phyloP scores from a whole-genome alignment of 2,888 invertebrate genomes.

The Heteropelma amictum region DNA sequence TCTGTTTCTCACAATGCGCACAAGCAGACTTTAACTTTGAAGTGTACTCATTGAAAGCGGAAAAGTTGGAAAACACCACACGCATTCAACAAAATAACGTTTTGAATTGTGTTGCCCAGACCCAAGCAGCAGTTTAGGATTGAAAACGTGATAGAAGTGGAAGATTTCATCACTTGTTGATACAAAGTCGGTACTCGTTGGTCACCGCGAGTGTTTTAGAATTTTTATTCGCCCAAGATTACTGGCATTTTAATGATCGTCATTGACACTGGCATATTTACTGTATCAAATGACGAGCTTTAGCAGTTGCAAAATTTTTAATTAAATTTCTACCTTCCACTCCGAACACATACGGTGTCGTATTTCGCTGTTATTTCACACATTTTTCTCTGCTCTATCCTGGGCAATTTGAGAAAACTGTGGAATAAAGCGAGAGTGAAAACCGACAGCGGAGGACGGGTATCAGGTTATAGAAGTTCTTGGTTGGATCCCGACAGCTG shows the following conservation, averaged over 20 bases:
- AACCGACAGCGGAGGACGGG: slow-evolving; percentile 40
- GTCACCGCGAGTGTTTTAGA: not conserved
- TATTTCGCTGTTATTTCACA: not conserved
- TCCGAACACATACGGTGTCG: not conserved
- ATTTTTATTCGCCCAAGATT: slow-evolving; percentile 7
- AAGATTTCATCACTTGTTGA: too few relatives aligned
- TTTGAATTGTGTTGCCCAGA: too few relatives aligned
- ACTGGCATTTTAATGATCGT: not conserved
- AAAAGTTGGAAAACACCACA: too few relatives aligned
- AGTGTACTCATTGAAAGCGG: too few relatives aligned
- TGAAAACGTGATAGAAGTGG: too few relatives aligned
- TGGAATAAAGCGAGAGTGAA: slow-evolving; percentile 17
- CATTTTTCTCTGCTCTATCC: not conserved
- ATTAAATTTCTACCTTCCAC: slow-evolving; percentile 4
- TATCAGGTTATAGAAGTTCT: slow-evolving; percentile 55
- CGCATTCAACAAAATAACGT: too few relatives aligned
- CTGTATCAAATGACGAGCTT: not conserved
- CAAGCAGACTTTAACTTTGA: too few relatives aligned
- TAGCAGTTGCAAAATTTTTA: not conserved
- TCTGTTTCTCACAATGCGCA: too few relatives aligned
- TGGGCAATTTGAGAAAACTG: not conserved
- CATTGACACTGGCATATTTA: not conserved
- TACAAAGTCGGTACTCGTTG: too few relatives aligned
- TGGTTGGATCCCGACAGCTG: slow-evolving; percentile 59
- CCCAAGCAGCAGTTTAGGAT: too few relatives aligned